Percentiles rank a stretch among this genome's conserved stretches.
Evolutionary conservation across 2,113 vertebrate genomes (phyloP).

Genomic region (Mola mola): DNA sequence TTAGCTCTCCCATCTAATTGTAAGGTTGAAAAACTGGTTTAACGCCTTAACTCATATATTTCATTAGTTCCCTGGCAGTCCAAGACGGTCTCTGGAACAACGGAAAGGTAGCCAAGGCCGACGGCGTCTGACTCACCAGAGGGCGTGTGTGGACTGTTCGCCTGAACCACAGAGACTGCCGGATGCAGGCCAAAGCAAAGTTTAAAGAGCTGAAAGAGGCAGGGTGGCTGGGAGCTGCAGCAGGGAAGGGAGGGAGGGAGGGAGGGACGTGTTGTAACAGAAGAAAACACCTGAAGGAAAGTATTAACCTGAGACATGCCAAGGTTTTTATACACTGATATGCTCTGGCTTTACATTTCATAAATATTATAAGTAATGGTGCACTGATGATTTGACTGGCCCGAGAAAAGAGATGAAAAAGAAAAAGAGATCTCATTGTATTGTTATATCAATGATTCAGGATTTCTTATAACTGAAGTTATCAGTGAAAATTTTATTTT

Average conservation of each 20-base stretch:
- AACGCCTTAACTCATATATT: not conserved
- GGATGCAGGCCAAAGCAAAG: constrained; percentile 2
- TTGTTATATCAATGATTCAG: constrained; percentile 27
- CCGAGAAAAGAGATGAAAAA: no score
- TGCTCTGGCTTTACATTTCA: constrained; percentile 3
- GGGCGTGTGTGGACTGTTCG: constrained; percentile 77
- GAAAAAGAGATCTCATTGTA: constrained; percentile 22
- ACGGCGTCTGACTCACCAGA: constrained; percentile 74
- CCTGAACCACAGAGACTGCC: constrained; percentile 72
- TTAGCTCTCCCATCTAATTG: no score
- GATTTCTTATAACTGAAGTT: constrained; percentile 17
- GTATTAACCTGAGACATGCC: constrained; percentile 27
- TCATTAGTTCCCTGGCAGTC: constrained; percentile 61
- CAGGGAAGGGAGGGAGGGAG: not conserved
- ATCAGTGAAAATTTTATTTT: constrained; percentile 11
- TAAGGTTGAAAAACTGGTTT: not conserved
- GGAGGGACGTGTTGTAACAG: no score
- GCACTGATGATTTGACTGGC: no score
- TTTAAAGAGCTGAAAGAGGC: constrained; percentile 9
- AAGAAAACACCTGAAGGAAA: constrained; percentile 17
- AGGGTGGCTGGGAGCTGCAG: not conserved
- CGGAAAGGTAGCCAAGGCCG: constrained; percentile 70
- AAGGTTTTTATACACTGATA: constrained; percentile 54
- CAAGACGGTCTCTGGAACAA: constrained; percentile 72
- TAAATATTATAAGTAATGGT: no score